These are phyloP conservation scores for Noctua pronuba DNA, from an alignment of 2,888 invertebrate genomes.

Conservation along the genomic window DNA sequence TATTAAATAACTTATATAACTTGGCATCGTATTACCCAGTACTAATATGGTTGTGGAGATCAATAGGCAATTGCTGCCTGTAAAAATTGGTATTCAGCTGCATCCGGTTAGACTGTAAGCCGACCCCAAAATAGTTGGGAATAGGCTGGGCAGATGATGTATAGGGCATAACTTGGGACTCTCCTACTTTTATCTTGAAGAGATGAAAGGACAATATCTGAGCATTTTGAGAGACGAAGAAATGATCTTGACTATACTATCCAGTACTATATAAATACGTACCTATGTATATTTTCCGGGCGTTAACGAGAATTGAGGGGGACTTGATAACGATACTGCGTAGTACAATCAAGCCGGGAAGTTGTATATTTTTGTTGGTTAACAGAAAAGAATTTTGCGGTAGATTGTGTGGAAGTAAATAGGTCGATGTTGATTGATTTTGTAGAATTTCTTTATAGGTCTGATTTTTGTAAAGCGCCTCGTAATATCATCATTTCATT, in stretches of 20 bases:
- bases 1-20: not conserved
- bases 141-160: not conserved
- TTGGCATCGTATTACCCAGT: not conserved
- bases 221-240: not conserved
- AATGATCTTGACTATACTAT: not conserved
- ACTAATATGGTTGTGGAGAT: not conserved
- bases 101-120: not conserved
- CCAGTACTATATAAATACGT: not conserved
- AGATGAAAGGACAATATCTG: not conserved
- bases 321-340: constrained; percentile 39
- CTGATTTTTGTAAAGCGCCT: not conserved
- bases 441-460: not conserved
- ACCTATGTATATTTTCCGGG: constrained; percentile 30
- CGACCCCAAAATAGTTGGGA: not conserved
- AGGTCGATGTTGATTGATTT: not conserved
- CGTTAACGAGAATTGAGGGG: constrained; percentile 57
- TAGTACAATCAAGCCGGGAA: constrained; percentile 46
- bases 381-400: constrained; percentile 1
- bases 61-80: not conserved
- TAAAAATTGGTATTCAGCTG: not conserved
- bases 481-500: not conserved
- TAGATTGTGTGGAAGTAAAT: not conserved
- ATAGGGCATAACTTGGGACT: not conserved
- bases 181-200: not conserved
- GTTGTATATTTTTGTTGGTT: constrained; percentile 21